Percentiles rank a stretch among this genome's conserved stretches.
Evolutionary conservation across 2,113 vertebrate genomes (phyloP).

Genomic region (Bothrops jararaca): DNA sequence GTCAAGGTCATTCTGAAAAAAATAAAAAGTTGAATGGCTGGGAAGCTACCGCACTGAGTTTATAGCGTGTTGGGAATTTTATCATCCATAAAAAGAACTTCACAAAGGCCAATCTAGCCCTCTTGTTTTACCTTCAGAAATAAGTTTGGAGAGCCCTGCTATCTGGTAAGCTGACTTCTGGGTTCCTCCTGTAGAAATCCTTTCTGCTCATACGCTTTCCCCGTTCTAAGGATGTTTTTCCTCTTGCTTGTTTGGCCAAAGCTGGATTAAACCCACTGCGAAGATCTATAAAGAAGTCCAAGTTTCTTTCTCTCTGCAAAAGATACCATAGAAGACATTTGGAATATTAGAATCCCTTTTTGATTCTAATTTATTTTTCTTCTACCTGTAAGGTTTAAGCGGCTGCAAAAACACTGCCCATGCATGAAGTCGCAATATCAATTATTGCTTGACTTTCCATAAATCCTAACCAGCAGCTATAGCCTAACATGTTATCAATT

Average conservation of each 20-base stretch:
- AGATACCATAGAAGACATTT: background rate
- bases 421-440: background rate
- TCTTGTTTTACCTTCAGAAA: background rate
- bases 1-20: slow-evolving; percentile 55
- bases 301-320: background rate
- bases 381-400: background rate
- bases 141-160: background rate
- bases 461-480: background rate
- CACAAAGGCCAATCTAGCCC: background rate
- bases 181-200: background rate
- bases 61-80: slow-evolving; percentile 52
- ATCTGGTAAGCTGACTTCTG: background rate
- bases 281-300: background rate
- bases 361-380: background rate
- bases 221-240: background rate
- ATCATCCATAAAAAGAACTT: slow-evolving; percentile 51
- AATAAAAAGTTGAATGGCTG: slow-evolving; percentile 35
- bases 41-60: slow-evolving; percentile 18
- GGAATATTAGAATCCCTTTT: background rate
- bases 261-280: background rate
- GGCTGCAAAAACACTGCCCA: background rate
- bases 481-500: background rate
- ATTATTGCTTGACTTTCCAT: background rate
- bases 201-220: background rate
- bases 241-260: background rate